Evolutionary conservation across 2,888 invertebrate species (phyloP).

Genomic region (Apamea crenata): DNA sequence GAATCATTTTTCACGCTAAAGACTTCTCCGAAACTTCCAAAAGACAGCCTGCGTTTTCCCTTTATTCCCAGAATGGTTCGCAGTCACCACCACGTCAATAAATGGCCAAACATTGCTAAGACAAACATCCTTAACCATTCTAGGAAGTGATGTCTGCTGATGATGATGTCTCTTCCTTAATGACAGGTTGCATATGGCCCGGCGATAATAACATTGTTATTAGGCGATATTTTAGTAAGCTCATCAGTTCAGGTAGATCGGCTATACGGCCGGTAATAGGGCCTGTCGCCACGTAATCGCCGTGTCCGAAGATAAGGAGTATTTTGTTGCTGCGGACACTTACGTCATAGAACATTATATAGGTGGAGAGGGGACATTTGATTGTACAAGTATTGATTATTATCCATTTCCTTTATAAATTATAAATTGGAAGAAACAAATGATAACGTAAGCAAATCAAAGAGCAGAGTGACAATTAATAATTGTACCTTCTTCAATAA

Average conservation of each 20-base stretch:
- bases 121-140: conserved; percentile 61
- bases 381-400: neutral
- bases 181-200: conserved; percentile 48
- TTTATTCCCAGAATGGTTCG: conserved; percentile 42
- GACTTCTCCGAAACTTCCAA: conserved; percentile 31
- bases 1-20: conserved; percentile 3
- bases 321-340: conserved; percentile 65
- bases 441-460: neutral
- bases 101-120: conserved; percentile 40
- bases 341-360: conserved; percentile 41
- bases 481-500: neutral
- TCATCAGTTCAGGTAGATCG: conserved; percentile 70
- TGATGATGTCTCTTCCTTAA: conserved; percentile 59
- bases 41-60: conserved; percentile 18
- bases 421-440: neutral
- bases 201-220: conserved; percentile 60
- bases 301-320: conserved; percentile 70
- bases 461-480: neutral
- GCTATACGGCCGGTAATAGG: conserved; percentile 67
- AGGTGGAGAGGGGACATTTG: conserved; percentile 32
- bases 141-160: conserved; percentile 49
- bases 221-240: conserved; percentile 58
- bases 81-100: conserved; percentile 27
- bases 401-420: neutral
- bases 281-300: conserved; percentile 81